phyloP scores from a whole-genome alignment of 2,888 invertebrate species.

The Eupsilia transversa region DNA sequence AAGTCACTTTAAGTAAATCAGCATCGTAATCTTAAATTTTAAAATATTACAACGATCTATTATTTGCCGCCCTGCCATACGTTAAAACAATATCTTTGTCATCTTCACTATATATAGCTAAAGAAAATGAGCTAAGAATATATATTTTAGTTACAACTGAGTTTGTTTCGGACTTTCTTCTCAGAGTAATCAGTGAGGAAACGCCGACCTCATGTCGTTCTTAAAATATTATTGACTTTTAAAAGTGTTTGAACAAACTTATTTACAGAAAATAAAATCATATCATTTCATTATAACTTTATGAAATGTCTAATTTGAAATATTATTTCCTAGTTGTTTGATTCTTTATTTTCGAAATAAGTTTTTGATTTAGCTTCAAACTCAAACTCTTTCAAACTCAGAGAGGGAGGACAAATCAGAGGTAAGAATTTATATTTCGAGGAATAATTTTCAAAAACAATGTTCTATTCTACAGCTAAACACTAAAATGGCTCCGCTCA shows the following conservation, averaged over 20 bases:
- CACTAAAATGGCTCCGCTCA: background rate
- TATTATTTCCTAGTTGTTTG: no score
- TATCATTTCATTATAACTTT: no score
- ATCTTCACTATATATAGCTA: background rate
- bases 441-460: background rate
- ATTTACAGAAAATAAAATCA: no score
- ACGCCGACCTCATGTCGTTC: no score
- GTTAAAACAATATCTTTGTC: background rate
- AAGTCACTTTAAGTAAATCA: background rate
- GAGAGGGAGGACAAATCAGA: no score
- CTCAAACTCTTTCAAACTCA: no score
- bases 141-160: background rate
- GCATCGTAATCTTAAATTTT: background rate
- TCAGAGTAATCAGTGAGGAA: no score
- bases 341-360: background rate
- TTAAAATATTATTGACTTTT: no score
- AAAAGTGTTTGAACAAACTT: no score
- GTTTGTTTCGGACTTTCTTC: no score
- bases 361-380: background rate
- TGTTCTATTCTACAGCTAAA: background rate
- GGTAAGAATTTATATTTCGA: background rate
- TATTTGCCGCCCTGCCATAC: background rate
- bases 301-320: background rate
- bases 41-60: background rate
- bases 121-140: background rate